These are phyloP conservation scores for Gnathonemus longibarbis DNA, from an alignment of 2,113 vertebrate species.

Conservation along the genomic window DNA sequence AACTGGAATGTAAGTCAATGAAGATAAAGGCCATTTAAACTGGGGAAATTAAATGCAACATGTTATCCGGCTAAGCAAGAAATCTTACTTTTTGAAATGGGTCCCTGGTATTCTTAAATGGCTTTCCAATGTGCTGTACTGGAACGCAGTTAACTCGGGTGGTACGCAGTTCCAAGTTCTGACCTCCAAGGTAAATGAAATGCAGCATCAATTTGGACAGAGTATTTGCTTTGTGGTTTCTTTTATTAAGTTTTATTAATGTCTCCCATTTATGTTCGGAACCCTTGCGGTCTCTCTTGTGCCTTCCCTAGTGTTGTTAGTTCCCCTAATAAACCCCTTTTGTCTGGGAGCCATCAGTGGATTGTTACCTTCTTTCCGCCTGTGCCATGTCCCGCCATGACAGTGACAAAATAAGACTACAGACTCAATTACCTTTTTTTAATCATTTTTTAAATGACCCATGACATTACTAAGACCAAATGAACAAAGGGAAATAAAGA, in stretches of 20 bases:
- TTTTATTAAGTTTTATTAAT: too few relatives aligned
- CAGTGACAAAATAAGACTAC: not conserved
- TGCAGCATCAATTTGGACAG: not conserved
- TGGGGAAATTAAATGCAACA: not conserved
- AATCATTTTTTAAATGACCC: not conserved
- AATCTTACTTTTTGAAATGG: not conserved
- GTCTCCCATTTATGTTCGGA: not conserved
- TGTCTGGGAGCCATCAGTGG: not conserved
- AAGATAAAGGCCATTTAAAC: not conserved
- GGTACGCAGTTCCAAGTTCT: not conserved
- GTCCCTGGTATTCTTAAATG: not conserved
- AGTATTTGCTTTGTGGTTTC: not conserved
- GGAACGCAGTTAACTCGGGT: not conserved
- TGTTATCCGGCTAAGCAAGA: not conserved
- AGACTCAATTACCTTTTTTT: not conserved
- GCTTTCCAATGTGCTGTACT: not conserved
- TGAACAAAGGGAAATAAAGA: not conserved
- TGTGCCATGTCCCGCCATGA: not conserved
- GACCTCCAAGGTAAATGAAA: not conserved
- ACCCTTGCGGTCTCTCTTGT: not conserved
- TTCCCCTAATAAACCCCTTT: not conserved
- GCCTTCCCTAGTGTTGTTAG: not conserved
- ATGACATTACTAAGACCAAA: not conserved
- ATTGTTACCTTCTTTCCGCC: not conserved
- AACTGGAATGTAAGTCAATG: not conserved